These are phyloP conservation scores for Lasiommata megera DNA, from an alignment of 2,888 invertebrate genomes.

Conservation along the genomic window DNA sequence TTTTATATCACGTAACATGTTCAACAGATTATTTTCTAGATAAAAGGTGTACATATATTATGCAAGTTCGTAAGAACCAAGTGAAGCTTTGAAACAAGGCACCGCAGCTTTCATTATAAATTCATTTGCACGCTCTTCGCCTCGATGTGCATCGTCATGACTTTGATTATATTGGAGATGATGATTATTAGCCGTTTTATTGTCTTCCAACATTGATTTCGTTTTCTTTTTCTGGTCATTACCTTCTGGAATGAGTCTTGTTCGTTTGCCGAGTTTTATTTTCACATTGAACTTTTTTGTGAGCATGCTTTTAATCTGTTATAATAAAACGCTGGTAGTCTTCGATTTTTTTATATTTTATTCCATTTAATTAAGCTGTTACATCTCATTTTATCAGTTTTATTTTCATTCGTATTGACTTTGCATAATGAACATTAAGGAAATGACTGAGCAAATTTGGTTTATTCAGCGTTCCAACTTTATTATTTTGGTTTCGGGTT, in stretches of 20 bases:
- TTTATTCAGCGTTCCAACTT: neutral
- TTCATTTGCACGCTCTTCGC: slow-evolving; percentile 60
- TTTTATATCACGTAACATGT: neutral
- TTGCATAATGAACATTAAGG: slow-evolving; percentile 5
- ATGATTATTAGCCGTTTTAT: slow-evolving; percentile 61
- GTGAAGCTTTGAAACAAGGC: slow-evolving; percentile 27
- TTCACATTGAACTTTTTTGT: slow-evolving; percentile 19
- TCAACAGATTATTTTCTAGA: slow-evolving; percentile 11
- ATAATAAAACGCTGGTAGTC: slow-evolving; percentile 5
- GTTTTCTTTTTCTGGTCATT: slow-evolving; percentile 49
- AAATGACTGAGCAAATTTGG: slow-evolving; percentile 6
- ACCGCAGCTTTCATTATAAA: slow-evolving; percentile 56
- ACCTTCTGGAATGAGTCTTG: slow-evolving; percentile 33
- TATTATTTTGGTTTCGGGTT: neutral
- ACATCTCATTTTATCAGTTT: slow-evolving; percentile 3
- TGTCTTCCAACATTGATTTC: slow-evolving; percentile 64
- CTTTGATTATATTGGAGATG: slow-evolving; percentile 61
- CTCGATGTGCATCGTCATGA: slow-evolving; percentile 62
- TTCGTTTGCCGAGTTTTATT: slow-evolving; percentile 19
- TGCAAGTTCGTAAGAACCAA: slow-evolving; percentile 17
- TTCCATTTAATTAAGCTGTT: slow-evolving; percentile 12
- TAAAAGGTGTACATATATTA: slow-evolving; percentile 11
- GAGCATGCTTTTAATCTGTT: slow-evolving; percentile 14
- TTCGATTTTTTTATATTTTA: slow-evolving; percentile 9
- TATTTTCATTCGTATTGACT: neutral